These are phyloP conservation scores for Sebastes fasciatus DNA, from an alignment of 2,113 vertebrate species.

Conservation along the genomic window DNA sequence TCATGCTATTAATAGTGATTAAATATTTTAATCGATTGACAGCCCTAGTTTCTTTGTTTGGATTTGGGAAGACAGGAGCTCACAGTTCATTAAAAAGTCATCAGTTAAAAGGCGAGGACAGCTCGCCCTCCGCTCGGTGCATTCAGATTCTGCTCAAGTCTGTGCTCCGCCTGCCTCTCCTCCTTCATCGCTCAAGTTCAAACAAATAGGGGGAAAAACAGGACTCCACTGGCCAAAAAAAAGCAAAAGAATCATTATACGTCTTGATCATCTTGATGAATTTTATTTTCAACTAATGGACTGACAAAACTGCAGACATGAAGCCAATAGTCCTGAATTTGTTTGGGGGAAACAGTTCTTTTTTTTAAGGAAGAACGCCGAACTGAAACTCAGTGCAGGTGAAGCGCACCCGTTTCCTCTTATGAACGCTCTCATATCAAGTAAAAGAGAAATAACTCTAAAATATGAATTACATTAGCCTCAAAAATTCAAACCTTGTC, in stretches of 20 bases:
- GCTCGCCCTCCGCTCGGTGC: constrained; percentile 19
- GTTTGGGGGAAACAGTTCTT: neutral
- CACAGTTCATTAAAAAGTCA: constrained; percentile 62
- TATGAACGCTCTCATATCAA: neutral
- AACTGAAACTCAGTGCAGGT: neutral
- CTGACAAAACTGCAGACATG: neutral
- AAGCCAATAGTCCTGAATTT: neutral
- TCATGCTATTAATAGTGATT: too few relatives aligned
- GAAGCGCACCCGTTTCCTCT: neutral
- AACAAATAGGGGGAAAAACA: too few relatives aligned
- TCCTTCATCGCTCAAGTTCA: constrained; percentile 23
- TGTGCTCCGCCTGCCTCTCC: constrained; percentile 27
- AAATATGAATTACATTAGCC: neutral
- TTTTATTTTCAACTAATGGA: neutral
- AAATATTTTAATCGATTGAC: too few relatives aligned
- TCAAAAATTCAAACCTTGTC: neutral
- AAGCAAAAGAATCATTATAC: neutral
- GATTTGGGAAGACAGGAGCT: constrained; percentile 29
- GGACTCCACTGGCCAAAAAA: neutral
- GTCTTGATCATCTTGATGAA: neutral
- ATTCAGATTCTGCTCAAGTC: constrained; percentile 55
- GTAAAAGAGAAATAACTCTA: neutral
- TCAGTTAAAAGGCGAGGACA: constrained; percentile 61
- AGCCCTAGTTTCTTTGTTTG: constrained; percentile 34
- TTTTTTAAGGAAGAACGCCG: neutral